Evolutionary conservation across 2,888 invertebrate genomes (phyloP), one percentile per base, ranked within the genome.

Genomic region (Rhyacophila evoluta): DNA sequence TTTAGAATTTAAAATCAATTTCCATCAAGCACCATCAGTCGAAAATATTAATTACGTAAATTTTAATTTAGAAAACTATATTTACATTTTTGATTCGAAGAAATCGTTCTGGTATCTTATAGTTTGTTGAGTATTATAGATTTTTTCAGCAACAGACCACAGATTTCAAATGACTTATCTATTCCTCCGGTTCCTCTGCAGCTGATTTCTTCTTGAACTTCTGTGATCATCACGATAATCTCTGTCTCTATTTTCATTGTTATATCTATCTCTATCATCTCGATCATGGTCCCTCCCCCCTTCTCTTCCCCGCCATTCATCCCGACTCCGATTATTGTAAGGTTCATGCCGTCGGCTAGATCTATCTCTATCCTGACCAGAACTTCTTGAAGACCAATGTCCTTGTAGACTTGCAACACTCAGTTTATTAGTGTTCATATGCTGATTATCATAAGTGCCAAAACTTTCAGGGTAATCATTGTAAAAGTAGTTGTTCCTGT

Each of bases 391-490:
- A 1, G 87, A 84, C 90, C 90, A 90, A 82, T 89, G 88, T 2
- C 89, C 90, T 83, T 89, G 89, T 83, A 90, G 86, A 81, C 90
- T 90, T 8, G 89, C 89, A 79, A 87, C 84, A 8, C 87, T 86
- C 38, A 89, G 83, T 19, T 39, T 33, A 12, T 74, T 29, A 0
- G 74, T 38, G 6, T 25, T 19, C 38, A 55, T 41, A 11, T 72
- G 33, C 2, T 76, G 76, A 6, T 25, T 29, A 15, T 79, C 73
- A 19, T 76, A 77, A 1, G 12, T 38, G 2, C 74, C 69, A n/a
- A 68, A 75, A 12, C 28, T 67, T n/a, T 33, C 15, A 10, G 71
- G 12, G 12, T 67, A 68, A 11, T 68, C 72, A 11, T 8, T 28
- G 28, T 38, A 69, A 1, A 25, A 37, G 19, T 55, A 55, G 19